Base-by-base conservation (phyloP, 2,888 invertebrate genomes). In the Nyleta sp. region DNA sequence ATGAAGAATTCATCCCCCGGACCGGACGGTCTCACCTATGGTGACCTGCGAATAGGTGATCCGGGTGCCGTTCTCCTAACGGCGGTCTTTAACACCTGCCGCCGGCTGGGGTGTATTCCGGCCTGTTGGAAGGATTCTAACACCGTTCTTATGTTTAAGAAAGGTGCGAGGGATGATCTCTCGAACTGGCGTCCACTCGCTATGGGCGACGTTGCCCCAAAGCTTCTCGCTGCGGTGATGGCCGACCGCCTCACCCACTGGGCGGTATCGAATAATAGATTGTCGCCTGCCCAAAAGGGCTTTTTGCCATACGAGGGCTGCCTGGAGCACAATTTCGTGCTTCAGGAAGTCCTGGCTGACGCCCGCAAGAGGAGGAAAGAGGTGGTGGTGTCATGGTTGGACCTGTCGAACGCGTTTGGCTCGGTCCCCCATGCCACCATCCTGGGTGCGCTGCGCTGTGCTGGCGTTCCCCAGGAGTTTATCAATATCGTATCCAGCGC, bases 341-440 rank as follows among this genome's bases (percentile, higher is more conserved):
- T 89, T n/a, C 86, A 87, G 80, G 82, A 84, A 18, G 78, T 82
- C 24, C 71, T 86, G 0, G 74, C 78, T 1, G 84, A 85, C 42
- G 81, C 85, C 11, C 65, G 68, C 18, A 33, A 73, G 17, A 65
- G 50, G 4, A 38, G 71, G 0, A 71, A 53, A 28, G 74, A 81
- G 22, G 40, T 85, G 5, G 82, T 81, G n/a, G 80, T 90, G 0
- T 87, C 88, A 2, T 90, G 88, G 87, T 70, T 91, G 42, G 89
- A 91, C 65, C 74, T 90, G 2, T 67, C 86, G 6, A 91, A 91
- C 31, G 90, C 91, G 1, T 90, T 91, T 74, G 87, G 86, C 0
- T 87, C 87, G 3, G 76, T 91, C 1, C 87, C 90, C 11, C 90
- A 90, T 70, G 44, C 53, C 5, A 78, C 84, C 6, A 84, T 87